Evolutionary conservation across 2,797 vertebrate genomes (phyloP).

Genomic region (Percopsis omiscomaycus): DNA sequence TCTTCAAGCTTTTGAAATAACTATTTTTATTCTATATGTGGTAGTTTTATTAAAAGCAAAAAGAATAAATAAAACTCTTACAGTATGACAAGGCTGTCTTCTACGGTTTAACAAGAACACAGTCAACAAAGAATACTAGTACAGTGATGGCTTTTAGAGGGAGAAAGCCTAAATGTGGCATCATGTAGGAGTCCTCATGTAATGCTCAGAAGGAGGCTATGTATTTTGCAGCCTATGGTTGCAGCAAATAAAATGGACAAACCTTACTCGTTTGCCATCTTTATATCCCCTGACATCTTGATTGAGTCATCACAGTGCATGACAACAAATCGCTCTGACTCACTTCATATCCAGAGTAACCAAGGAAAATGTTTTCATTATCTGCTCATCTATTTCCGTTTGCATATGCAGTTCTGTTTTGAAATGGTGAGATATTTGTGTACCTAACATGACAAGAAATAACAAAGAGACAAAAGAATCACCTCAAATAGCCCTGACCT

Average conservation of each 20-base stretch:
- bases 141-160: no score
- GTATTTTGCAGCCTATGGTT: no score
- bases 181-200: no score
- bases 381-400: slow-evolving; percentile 17
- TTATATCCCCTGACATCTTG: slow-evolving; percentile 9
- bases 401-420: not conserved
- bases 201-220: no score
- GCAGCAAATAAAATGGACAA: not conserved
- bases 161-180: no score
- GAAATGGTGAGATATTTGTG: not conserved
- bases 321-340: slow-evolving; percentile 33
- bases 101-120: no score
- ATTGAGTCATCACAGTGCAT: slow-evolving; percentile 29
- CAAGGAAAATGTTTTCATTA: slow-evolving; percentile 17
- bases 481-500: not conserved
- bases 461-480: not conserved
- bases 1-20: not conserved
- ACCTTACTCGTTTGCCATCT: not conserved
- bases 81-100: no score
- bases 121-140: no score
- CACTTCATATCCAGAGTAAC: slow-evolving; percentile 6
- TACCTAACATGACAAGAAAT: not conserved
- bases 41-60: not conserved
- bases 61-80: no score
- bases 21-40: not conserved